phyloP scores from a whole-genome alignment of 2,888 invertebrate species.

The Barypeithes pellucidus region DNA sequence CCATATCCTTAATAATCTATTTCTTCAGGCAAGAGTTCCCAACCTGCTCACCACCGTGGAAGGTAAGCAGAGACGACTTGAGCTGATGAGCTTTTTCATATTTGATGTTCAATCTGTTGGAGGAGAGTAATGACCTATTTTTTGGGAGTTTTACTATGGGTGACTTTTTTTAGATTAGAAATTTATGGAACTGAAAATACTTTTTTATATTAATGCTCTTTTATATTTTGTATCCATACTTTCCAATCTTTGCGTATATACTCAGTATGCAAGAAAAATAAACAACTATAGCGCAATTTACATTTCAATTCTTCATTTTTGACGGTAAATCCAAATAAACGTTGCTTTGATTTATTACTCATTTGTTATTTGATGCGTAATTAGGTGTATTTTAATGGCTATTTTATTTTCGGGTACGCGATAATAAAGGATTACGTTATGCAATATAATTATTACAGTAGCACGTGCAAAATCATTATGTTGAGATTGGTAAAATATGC shows the following conservation, averaged over 20 bases:
- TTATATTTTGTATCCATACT: slow-evolving; percentile 19
- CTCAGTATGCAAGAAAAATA: slow-evolving; percentile 27
- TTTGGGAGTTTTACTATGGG: no score
- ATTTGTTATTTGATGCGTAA: slow-evolving; percentile 34
- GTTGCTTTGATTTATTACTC: slow-evolving; percentile 34
- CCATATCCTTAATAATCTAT: no score
- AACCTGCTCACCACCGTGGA: no score
- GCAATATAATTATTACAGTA: slow-evolving; percentile 5
- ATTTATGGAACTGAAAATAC: no score
- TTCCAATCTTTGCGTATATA: background rate
- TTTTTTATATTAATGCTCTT: slow-evolving; percentile 6
- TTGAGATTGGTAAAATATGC: no score
- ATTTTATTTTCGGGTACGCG: slow-evolving; percentile 1
- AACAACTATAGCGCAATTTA: slow-evolving; percentile 35
- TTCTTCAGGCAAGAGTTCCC: no score
- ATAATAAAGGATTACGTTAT: background rate
- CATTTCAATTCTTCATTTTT: slow-evolving; percentile 40
- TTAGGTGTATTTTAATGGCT: slow-evolving; percentile 34
- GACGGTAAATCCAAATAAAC: slow-evolving; percentile 41
- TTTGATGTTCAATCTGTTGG: no score
- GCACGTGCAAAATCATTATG: slow-evolving; percentile 14
- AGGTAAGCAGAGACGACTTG: no score
- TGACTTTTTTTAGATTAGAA: no score
- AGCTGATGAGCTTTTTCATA: no score
- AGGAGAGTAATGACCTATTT: no score